phyloP scores from a whole-genome alignment of 2,888 invertebrate species.

The Pelosia muscerda region DNA sequence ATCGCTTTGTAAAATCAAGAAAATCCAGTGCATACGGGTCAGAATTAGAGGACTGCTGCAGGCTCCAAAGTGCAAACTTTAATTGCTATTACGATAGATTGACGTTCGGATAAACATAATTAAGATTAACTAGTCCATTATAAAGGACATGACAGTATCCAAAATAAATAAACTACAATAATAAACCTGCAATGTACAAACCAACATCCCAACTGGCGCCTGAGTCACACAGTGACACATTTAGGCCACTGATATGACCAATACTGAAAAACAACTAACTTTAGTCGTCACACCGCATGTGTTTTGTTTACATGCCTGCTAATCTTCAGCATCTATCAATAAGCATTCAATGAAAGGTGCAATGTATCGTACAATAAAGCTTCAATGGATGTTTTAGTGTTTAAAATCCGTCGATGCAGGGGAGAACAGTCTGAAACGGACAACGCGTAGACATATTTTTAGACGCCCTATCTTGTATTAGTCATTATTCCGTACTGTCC shows the following conservation, averaged over 20 bases:
- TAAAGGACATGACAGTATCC: background rate
- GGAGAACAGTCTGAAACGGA: conserved; percentile 59
- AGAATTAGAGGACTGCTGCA: too few species aligned
- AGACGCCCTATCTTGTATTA: conserved; percentile 71
- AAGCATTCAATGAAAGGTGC: background rate
- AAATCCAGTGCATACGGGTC: too few species aligned
- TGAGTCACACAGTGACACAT: conserved; percentile 78
- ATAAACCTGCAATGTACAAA: conserved; percentile 52
- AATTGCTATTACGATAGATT: too few species aligned
- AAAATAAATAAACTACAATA: conserved; percentile 33
- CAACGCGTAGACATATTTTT: conserved; percentile 78
- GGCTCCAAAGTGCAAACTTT: too few species aligned
- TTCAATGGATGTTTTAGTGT: conserved; percentile 22
- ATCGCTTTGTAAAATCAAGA: too few species aligned
- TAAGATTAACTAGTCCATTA: background rate
- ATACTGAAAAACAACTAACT: conserved; percentile 41
- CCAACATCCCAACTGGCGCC: conserved; percentile 58
- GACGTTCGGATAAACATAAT: too few species aligned
- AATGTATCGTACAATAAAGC: conserved; percentile 28
- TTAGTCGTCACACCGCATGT: background rate
- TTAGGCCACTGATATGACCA: conserved; percentile 69
- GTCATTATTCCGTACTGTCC: conserved; percentile 63
- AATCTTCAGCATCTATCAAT: background rate
- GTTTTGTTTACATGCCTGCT: conserved; percentile 23
- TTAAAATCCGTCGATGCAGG: conserved; percentile 59